A percentile compares a stretch with the other conserved stretches of the same genome.
Conservation (phyloP, 2,888 invertebrate genomes). For the Lottia scabra region DNA sequence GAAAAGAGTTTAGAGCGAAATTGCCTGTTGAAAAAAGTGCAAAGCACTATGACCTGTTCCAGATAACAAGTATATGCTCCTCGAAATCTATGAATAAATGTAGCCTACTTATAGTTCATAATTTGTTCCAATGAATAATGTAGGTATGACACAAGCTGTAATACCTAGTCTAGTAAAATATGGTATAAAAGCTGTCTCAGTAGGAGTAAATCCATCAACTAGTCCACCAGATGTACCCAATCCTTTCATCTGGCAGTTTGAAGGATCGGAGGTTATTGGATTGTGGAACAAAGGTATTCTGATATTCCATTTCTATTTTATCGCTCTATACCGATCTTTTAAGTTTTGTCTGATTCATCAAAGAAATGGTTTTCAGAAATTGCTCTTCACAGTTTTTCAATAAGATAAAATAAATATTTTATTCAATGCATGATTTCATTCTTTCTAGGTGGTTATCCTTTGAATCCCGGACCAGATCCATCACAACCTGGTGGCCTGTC, state of each 20-base stretch:
- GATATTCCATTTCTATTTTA: too few species aligned
- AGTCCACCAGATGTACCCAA: conserved; percentile 60
- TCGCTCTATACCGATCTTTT: too few species aligned
- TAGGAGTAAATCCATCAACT: conserved; percentile 60
- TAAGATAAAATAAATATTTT: too few species aligned
- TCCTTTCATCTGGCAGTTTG: conserved; percentile 55
- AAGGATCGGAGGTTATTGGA: conserved; percentile 44
- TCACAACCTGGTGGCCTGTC: conserved; percentile 59
- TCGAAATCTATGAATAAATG: too few species aligned
- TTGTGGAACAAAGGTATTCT: conserved; percentile 61
- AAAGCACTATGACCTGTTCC: too few species aligned
- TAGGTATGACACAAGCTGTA: conserved; percentile 58
- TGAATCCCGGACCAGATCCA: conserved; percentile 57
- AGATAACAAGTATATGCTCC: too few species aligned
- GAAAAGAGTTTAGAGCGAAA: too few species aligned
- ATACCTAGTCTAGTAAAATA: conserved; percentile 48
- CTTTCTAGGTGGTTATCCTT: conserved; percentile 60
- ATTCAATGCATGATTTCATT: too few species aligned
- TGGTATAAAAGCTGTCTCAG: conserved; percentile 52
- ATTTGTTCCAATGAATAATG: neutral
- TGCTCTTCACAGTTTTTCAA: neutral
- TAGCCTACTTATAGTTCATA: too few species aligned
- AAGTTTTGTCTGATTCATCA: too few species aligned
- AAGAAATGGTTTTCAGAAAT: too few species aligned
- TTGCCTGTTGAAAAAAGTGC: too few species aligned